phyloP scores from a whole-genome alignment of 2,888 invertebrate species.

The Tetramorium bicarinatum region DNA sequence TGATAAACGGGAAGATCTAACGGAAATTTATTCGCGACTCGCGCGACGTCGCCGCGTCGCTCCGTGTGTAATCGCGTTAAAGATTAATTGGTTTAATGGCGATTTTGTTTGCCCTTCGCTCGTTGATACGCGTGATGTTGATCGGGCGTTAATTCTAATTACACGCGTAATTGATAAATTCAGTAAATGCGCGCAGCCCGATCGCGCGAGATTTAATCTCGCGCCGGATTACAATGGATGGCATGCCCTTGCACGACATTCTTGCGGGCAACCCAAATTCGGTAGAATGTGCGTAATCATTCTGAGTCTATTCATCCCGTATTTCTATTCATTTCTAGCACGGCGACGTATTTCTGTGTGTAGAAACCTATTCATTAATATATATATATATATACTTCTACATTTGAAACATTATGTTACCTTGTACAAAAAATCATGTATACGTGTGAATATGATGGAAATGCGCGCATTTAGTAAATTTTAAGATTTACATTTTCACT shows the following conservation, averaged over 20 bases:
- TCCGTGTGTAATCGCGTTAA: neutral
- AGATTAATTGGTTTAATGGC: slow-evolving; percentile 35
- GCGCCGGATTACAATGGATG: slow-evolving; percentile 13
- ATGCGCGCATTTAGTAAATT: slow-evolving; percentile 21
- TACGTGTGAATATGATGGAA: slow-evolving; percentile 19
- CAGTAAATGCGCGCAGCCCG: slow-evolving; percentile 10
- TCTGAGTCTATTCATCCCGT: slow-evolving; percentile 27
- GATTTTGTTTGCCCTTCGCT: slow-evolving; percentile 16
- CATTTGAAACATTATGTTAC: neutral
- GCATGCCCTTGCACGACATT: slow-evolving; percentile 27
- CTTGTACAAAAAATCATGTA: neutral
- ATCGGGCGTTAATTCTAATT: slow-evolving; percentile 44
- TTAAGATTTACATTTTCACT: slow-evolving; percentile 18
- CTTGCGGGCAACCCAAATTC: slow-evolving; percentile 33
- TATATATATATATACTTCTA: slow-evolving; percentile 5
- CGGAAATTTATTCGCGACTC: slow-evolving; percentile 15
- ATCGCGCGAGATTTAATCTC: slow-evolving; percentile 45
- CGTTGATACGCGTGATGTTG: slow-evolving; percentile 14
- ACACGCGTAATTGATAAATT: slow-evolving; percentile 48
- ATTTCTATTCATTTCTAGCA: slow-evolving; percentile 22
- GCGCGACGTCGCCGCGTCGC: too few species aligned
- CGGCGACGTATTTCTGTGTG: neutral
- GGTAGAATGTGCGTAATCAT: slow-evolving; percentile 26
- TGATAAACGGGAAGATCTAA: slow-evolving; percentile 8
- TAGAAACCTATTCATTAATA: slow-evolving; percentile 6